A percentile compares a stretch with the other conserved stretches of the same genome.
phyloP scores from a whole-genome alignment of 1,140 invertebrate genomes.

The Dinoponera quadriceps region DNA sequence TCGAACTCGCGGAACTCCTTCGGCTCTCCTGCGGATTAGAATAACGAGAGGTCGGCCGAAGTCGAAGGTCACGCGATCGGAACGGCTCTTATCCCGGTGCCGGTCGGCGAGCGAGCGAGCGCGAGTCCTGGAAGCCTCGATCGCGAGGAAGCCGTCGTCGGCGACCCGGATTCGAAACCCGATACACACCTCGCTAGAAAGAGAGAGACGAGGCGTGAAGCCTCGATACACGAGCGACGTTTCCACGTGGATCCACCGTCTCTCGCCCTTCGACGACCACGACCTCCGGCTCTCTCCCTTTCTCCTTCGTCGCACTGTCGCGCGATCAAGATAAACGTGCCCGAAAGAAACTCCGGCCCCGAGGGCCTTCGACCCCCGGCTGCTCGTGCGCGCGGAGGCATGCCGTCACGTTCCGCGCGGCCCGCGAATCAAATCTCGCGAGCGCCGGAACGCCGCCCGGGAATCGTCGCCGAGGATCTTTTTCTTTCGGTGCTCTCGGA shows the following conservation, averaged over 20 bases:
- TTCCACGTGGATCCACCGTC: not conserved
- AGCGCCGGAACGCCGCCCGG: slow-evolving; percentile 3
- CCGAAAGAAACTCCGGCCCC: slow-evolving; percentile 61
- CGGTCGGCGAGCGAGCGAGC: not conserved
- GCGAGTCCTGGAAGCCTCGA: slow-evolving; percentile 48
- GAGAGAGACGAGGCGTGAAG: slow-evolving; percentile 4
- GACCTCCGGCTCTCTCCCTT: not conserved
- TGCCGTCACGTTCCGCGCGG: slow-evolving; percentile 63
- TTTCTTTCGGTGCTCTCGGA: not conserved
- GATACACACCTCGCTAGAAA: not conserved
- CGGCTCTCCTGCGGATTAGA: too few species aligned
- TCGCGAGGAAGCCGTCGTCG: slow-evolving; percentile 24
- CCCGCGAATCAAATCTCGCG: slow-evolving; percentile 36
- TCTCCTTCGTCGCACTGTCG: slow-evolving; percentile 29
- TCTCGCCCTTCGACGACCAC: not conserved
- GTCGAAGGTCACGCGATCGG: slow-evolving; percentile 12
- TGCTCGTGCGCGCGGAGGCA: slow-evolving; percentile 43
- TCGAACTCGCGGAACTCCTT: too few species aligned
- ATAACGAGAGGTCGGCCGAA: not conserved
- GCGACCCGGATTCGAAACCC: slow-evolving; percentile 44
- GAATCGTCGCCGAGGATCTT: not conserved
- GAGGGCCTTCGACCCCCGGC: slow-evolving; percentile 52
- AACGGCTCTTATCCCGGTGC: not conserved
- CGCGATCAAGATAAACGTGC: slow-evolving; percentile 67
- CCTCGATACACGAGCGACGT: slow-evolving; percentile 8